Conservation (phyloP, 1,140 invertebrate species). For the Cotesia vestalis region DNA sequence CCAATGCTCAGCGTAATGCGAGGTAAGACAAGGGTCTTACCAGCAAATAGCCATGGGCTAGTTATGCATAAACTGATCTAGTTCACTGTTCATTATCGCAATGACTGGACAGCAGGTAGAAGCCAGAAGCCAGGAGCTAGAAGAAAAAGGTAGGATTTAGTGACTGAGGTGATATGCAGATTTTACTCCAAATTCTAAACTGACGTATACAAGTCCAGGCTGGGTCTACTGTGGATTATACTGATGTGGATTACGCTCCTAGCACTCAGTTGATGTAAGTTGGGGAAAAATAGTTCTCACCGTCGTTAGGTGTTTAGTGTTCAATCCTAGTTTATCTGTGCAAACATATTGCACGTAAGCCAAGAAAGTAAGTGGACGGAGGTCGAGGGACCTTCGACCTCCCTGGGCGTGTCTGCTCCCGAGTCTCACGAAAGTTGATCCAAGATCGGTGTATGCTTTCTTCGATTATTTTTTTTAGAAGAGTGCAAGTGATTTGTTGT, state of each 20-base stretch:
- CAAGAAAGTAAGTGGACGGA: background rate
- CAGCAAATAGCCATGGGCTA: conserved; percentile 9
- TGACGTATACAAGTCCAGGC: background rate
- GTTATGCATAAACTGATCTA: conserved; percentile 7
- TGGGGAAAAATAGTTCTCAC: conserved; percentile 11
- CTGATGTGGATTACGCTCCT: background rate
- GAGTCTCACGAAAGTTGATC: background rate
- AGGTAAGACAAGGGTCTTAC: conserved; percentile 1
- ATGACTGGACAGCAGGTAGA: background rate
- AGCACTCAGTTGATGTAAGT: background rate
- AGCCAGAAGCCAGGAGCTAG: background rate
- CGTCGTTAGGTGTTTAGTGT: too few species aligned
- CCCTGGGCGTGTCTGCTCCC: background rate
- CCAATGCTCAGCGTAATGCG: too few species aligned
- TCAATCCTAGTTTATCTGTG: conserved; percentile 17
- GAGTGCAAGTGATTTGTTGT: too few species aligned
- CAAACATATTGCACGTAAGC: background rate
- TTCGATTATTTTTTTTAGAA: background rate
- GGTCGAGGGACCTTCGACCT: background rate
- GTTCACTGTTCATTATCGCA: background rate
- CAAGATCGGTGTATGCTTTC: background rate
- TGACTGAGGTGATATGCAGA: conserved; percentile 15
- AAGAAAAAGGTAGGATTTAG: background rate
- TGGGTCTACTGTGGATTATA: background rate
- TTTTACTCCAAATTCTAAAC: background rate